A percentile compares a stretch with the other conserved stretches of the same genome.
phyloP scores from a whole-genome alignment of 2,888 invertebrate species.

The Harpalus rufipes region DNA sequence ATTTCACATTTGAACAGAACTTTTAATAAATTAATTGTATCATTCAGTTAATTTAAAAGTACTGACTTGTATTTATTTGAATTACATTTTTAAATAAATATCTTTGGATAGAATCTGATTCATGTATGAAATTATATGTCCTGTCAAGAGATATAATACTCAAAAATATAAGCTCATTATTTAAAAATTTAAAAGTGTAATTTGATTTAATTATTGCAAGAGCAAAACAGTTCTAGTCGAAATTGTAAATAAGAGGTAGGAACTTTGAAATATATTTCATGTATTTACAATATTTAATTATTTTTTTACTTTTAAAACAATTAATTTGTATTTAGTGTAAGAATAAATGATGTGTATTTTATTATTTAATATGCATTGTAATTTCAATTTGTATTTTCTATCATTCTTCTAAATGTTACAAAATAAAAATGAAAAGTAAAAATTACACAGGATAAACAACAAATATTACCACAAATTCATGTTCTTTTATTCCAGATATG shows the following conservation, averaged over 20 bases:
- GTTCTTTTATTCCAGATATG: too few species aligned
- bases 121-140: conserved; percentile 40
- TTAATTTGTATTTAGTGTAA: conserved; percentile 59
- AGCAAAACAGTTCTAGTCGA: conserved; percentile 66
- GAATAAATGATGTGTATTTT: conserved; percentile 60
- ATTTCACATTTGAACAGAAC: conserved; percentile 37
- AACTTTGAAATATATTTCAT: conserved; percentile 61
- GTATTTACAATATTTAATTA: conserved; percentile 64
- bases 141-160: conserved; percentile 43
- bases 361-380: conserved; percentile 63
- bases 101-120: conserved; percentile 20
- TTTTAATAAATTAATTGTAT: conserved; percentile 33
- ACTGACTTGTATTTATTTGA: conserved; percentile 39
- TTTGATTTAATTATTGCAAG: conserved; percentile 59
- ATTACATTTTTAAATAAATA: conserved; percentile 47
- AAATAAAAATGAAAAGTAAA: conserved; percentile 50
- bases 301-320: conserved; percentile 59
- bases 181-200: conserved; percentile 48
- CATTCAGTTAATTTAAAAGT: conserved; percentile 29
- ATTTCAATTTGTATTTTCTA: conserved; percentile 62
- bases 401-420: conserved; percentile 62
- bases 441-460: not conserved
- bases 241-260: conserved; percentile 66
- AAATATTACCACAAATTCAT: too few species aligned
- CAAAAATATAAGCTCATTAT: conserved; percentile 43